Evolutionary conservation across 2,113 vertebrate genomes (phyloP), one percentile per base, ranked within the genome.

Genomic region (Phylloscopus trochiloides): DNA sequence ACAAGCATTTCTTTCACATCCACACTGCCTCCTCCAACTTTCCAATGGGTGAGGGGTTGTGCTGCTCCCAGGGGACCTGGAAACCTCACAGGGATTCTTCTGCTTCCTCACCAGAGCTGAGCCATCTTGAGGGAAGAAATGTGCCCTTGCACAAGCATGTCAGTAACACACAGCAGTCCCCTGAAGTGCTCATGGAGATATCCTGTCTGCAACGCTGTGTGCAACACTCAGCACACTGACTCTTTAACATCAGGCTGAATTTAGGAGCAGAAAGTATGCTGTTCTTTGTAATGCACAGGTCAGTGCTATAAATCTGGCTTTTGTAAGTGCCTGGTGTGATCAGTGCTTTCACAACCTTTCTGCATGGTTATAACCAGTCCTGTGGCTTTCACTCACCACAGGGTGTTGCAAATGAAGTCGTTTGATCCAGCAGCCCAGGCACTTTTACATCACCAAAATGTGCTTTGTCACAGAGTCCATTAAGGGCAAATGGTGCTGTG

Each of bases 381-480:
- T 68, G 67, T 26, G 55, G 62, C 40, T 95, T 93, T 93, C 85
- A 54, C 78, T 94, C 78, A 92, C 93, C 2, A 0, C 3, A 0
- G 78, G 90, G 40, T 80, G 57, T 59, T 90, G 63, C 79, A 94
- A 93, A 95, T 73, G 71, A 65, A 70, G 75, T 77, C 19, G 75
- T 86, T 72, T 62, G 54, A 82, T 77, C 88, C 85, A 70, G 75
- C 74, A 79, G 67, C 50, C 50, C 28, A 20, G 52, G 63, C 51
- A 71, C 63, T 90, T 90, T 48, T 74, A 94, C 67, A 80, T 58
- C 63, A 74, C 31, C 5, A 4, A 90, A 79, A 95, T 88, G 48
- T 84, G 85, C 90, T 93, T 88, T 94, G 87, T 96, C 93, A 71
- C 79, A 67, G 59, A 90, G 26, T 79, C 85, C 78, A 83, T 96